Evolutionary conservation across 2,888 invertebrate genomes (phyloP).

Genomic region (Cyclophora albipunctata): DNA sequence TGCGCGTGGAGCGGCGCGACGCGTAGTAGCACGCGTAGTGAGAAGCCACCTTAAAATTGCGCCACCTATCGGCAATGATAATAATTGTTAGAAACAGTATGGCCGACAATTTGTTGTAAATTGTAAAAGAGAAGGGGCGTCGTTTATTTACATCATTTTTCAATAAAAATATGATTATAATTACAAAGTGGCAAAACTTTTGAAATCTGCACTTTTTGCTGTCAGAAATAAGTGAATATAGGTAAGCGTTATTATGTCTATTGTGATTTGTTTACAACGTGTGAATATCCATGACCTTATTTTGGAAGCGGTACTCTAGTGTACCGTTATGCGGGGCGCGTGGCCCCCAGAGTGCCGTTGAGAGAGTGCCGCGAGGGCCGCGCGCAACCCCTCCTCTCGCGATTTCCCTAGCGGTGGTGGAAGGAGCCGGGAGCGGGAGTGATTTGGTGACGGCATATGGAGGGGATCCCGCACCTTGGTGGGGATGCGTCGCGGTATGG

Average conservation of each 20-base stretch:
- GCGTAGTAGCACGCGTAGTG: too few species aligned
- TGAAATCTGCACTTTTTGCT: constrained; percentile 4
- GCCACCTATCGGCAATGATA: constrained; percentile 52
- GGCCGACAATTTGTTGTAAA: constrained; percentile 62
- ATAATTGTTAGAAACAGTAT: constrained; percentile 51
- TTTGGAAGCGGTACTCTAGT: constrained; percentile 62
- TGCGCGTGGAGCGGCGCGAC: too few species aligned
- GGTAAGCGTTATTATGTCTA: constrained; percentile 35
- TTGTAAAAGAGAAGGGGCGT: constrained; percentile 41
- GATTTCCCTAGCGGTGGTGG: constrained; percentile 66
- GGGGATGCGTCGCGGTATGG: constrained; percentile 63
- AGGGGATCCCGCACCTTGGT: constrained; percentile 73
- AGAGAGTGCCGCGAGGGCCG: constrained; percentile 57
- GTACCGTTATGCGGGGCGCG: constrained; percentile 69
- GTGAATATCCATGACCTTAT: constrained; percentile 69
- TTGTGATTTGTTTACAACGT: constrained; percentile 43
- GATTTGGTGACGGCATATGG: constrained; percentile 68
- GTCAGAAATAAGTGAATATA: constrained; percentile 16
- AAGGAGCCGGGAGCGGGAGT: constrained; percentile 73
- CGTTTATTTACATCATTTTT: constrained; percentile 24
- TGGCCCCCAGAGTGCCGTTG: constrained; percentile 51
- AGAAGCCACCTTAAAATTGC: constrained; percentile 29
- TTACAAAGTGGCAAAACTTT: neutral
- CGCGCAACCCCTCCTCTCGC: constrained; percentile 69
- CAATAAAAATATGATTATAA: too few species aligned